Percentiles rank a stretch among this genome's conserved stretches.
Evolutionary conservation across 2,113 vertebrate species (phyloP).

Genomic region (Hipposideros armiger): DNA sequence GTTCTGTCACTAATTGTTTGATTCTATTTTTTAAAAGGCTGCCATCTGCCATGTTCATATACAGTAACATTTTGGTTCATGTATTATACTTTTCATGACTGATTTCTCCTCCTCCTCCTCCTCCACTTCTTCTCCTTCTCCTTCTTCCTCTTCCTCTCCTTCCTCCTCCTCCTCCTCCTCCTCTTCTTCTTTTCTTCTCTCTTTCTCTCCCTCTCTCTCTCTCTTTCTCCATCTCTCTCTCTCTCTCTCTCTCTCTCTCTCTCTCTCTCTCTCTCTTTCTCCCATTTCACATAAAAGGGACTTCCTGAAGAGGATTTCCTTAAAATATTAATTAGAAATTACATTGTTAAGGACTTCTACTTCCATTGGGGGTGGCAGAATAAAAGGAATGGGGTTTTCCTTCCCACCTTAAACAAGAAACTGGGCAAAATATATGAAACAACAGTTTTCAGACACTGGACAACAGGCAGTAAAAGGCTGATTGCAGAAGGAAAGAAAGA

Average conservation of each 20-base stretch:
- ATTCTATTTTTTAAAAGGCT: slow-evolving; percentile 1
- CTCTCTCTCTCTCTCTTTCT: neutral
- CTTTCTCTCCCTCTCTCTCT: too few relatives aligned
- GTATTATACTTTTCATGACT: neutral
- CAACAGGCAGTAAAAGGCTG: neutral
- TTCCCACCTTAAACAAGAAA: neutral
- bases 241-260: too few relatives aligned
- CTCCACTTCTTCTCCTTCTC: too few relatives aligned
- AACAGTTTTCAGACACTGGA: neutral
- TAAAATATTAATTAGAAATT: slow-evolving; percentile 38
- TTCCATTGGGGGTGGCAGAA: neutral
- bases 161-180: too few relatives aligned
- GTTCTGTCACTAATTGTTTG: neutral
- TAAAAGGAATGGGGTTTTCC: neutral
- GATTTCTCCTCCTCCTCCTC: too few relatives aligned
- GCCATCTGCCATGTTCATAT: neutral
- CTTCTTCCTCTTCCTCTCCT: too few relatives aligned
- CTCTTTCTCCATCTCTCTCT: too few relatives aligned
- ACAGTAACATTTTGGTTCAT: neutral
- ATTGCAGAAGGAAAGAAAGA: neutral
- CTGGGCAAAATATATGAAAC: neutral
- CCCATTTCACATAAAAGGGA: neutral
- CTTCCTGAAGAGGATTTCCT: slow-evolving; percentile 1
- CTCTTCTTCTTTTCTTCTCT: too few relatives aligned
- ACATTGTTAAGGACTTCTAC: neutral